Evolutionary conservation across 2,888 invertebrate genomes (phyloP).

Genomic region (Tetragonisca angustula): DNA sequence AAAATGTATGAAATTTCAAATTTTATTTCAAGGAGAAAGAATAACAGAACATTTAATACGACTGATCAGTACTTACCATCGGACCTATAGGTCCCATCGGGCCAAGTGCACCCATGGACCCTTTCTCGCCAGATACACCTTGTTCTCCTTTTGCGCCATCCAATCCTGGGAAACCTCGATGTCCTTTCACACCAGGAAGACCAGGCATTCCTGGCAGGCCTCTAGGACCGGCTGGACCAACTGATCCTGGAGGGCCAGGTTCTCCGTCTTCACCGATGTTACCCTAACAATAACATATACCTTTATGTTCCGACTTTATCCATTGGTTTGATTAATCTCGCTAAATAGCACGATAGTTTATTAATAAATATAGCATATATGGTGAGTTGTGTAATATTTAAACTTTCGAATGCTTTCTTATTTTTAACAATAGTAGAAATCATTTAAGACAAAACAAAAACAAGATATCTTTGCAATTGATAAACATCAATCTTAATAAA

Average conservation of each 20-base stretch:
- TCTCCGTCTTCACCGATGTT: conserved; percentile 92
- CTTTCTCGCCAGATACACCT: conserved; percentile 91
- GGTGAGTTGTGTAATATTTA: too few relatives aligned
- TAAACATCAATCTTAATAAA: too few relatives aligned
- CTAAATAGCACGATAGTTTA: too few relatives aligned
- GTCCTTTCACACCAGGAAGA: conserved; percentile 92
- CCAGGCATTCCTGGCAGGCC: conserved; percentile 92
- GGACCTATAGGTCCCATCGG: conserved; percentile 90
- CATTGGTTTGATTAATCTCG: too few relatives aligned
- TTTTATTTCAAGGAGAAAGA: too few relatives aligned
- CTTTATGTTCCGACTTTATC: background rate
- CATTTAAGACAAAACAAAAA: too few relatives aligned
- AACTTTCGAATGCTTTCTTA: too few relatives aligned
- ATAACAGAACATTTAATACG: background rate
- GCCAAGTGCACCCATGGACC: conserved; percentile 88
- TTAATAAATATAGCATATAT: too few relatives aligned
- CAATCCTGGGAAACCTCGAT: conserved; percentile 91
- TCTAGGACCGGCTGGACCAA: conserved; percentile 90
- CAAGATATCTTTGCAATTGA: too few relatives aligned
- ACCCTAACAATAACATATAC: conserved; percentile 85
- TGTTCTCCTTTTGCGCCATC: conserved; percentile 93
- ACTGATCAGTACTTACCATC: conserved; percentile 84
- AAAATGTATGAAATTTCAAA: too few relatives aligned
- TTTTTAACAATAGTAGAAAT: too few relatives aligned
- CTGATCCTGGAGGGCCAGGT: conserved; percentile 89